Conservation (phyloP, 2,113 vertebrate species). For the Chloropsis cyanopogon region DNA sequence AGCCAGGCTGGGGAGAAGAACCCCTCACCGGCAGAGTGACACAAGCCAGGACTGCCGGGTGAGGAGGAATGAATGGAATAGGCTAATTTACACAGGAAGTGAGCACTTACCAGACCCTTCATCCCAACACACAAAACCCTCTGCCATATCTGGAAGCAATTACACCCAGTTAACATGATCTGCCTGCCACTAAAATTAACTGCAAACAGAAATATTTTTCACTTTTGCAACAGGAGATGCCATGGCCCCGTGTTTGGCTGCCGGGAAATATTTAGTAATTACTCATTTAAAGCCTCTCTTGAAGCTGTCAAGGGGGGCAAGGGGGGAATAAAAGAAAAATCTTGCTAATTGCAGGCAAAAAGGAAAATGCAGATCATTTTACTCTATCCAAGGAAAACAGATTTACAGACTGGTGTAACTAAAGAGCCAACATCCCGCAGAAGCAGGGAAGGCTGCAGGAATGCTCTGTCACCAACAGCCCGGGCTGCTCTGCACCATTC, state of each 20-base stretch:
- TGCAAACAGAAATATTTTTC: slow-evolving; percentile 86
- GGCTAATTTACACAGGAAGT: slow-evolving; percentile 94
- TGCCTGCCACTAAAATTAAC: slow-evolving; percentile 90
- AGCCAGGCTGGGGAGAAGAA: not conserved
- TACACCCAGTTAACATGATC: slow-evolving; percentile 94
- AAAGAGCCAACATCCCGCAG: not conserved
- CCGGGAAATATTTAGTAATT: slow-evolving; percentile 86
- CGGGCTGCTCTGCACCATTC: not conserved
- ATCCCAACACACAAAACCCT: slow-evolving; percentile 84
- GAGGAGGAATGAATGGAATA: slow-evolving; percentile 82
- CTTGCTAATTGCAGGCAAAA: slow-evolving; percentile 56
- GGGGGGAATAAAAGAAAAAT: slow-evolving; percentile 37
- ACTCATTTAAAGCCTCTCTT: slow-evolving; percentile 78
- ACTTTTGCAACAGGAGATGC: slow-evolving; percentile 81
- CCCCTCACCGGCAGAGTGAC: slow-evolving; percentile 69
- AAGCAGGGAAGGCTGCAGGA: not conserved
- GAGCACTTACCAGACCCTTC: slow-evolving; percentile 88
- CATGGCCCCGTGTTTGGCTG: slow-evolving; percentile 75
- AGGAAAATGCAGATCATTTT: slow-evolving; percentile 12
- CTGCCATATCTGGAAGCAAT: slow-evolving; percentile 95
- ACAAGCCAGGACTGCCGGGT: slow-evolving; percentile 81
- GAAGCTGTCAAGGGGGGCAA: slow-evolving; percentile 63
- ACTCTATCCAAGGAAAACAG: not conserved
- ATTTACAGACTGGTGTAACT: not conserved
- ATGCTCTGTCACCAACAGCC: not conserved